Evolutionary conservation across 2,113 vertebrate genomes (phyloP).

Genomic region (Zootoca vivipara): DNA sequence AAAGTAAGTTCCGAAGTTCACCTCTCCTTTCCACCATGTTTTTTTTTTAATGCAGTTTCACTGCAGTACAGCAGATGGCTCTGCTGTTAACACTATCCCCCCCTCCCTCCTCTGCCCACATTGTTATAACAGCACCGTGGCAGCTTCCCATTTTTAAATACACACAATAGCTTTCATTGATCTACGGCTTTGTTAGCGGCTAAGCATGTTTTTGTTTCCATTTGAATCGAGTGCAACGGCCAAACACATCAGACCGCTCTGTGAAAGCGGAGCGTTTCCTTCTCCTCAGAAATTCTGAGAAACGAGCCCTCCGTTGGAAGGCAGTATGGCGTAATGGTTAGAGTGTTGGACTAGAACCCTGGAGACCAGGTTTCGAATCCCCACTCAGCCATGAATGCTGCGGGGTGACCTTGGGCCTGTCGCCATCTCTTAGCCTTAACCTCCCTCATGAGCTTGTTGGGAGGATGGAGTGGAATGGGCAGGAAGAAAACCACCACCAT

Average conservation of each 20-base stretch:
- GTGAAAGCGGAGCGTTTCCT: neutral
- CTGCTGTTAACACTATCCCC: slow-evolving; percentile 73
- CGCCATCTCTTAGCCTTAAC: too few relatives aligned
- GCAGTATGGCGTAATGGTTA: neutral
- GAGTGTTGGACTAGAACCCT: too few relatives aligned
- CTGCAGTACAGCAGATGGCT: slow-evolving; percentile 76
- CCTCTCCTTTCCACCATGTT: neutral
- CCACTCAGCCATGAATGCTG: too few relatives aligned
- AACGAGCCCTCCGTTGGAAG: neutral
- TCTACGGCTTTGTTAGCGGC: slow-evolving; percentile 37
- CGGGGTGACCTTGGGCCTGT: too few relatives aligned
- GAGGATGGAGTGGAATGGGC: neutral
- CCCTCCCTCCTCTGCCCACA: neutral
- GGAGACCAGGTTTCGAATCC: too few relatives aligned
- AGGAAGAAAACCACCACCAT: too few relatives aligned
- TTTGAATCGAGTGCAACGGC: neutral
- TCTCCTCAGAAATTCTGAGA: slow-evolving; percentile 31
- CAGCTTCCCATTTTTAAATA: slow-evolving; percentile 28
- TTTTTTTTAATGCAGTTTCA: slow-evolving; percentile 62
- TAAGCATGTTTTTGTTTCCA: slow-evolving; percentile 19
- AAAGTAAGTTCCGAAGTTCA: neutral
- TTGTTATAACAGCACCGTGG: slow-evolving; percentile 27
- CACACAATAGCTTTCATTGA: slow-evolving; percentile 33
- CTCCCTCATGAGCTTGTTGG: neutral
- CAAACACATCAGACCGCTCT: neutral